phyloP scores from a whole-genome alignment of 2,113 vertebrate genomes.

The Junco hyemalis region DNA sequence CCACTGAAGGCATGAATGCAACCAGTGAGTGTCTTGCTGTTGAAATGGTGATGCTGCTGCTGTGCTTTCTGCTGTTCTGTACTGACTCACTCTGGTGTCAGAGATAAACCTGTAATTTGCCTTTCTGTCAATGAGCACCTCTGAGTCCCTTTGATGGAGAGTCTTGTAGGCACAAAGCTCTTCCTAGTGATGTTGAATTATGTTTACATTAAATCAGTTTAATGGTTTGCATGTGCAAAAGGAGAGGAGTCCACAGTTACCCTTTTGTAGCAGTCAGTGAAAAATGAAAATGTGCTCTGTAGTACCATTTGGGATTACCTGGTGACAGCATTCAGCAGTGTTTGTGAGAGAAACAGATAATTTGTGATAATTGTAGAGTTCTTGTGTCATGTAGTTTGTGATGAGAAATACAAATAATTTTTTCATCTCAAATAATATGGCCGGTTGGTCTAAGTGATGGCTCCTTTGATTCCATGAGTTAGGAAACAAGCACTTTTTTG shows the following conservation, averaged over 20 bases:
- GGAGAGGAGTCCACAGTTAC: background rate
- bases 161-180: background rate
- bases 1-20: background rate
- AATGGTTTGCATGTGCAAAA: background rate
- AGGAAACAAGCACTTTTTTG: background rate
- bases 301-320: background rate
- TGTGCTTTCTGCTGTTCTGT: background rate
- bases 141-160: background rate
- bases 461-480: background rate
- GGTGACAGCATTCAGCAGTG: background rate
- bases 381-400: background rate
- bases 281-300: background rate
- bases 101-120: background rate
- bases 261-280: background rate
- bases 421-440: background rate
- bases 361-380: background rate
- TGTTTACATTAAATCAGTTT: background rate
- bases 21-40: background rate
- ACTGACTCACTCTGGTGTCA: background rate
- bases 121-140: background rate
- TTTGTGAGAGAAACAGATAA: background rate
- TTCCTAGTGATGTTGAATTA: background rate
- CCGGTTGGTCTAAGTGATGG: background rate
- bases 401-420: background rate
- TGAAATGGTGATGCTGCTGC: background rate